Evolutionary conservation across 1,140 invertebrate species (phyloP), one percentile per base, ranked within the genome.

Genomic region (Aphelinus certus): DNA sequence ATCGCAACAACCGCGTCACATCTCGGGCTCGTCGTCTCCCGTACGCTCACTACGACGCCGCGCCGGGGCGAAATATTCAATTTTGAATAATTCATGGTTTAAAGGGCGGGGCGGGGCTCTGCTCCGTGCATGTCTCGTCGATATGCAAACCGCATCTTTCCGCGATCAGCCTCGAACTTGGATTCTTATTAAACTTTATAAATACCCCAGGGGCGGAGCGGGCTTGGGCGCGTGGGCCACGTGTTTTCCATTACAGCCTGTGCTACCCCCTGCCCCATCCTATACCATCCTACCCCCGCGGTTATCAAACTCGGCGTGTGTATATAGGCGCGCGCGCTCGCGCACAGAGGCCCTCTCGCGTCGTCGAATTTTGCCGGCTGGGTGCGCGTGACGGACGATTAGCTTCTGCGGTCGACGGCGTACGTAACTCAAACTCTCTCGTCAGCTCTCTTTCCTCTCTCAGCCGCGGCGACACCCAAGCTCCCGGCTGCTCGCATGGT

Each of bases 331-430:
- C 26, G 26, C 26, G 26, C 26, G 26, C 26, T 0, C 26, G 26
- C 26, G 26, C 26, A 26, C 26, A 26, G 26, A 26, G 26, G 26
- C 26, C 26, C 26, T 26, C 26, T 26, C 26, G 26, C 26, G 51
- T 10, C 62, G 1, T 56, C 71, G 69, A 62, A 61, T 71, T 62
- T 62, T 62, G 58, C 7, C 69, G 57, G 69, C 49, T 73, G 4
- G 71, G 6, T 53, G 64, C 57, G 64, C 56, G 56, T 55, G 71
- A 73, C 71, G 71, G 64, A 61, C 71, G 64, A 73, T 73, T 73
- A 73, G 64, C 71, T 73, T 73, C 64, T 73, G 71, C 57, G 64
- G 63, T 7, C 56, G 71, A 57, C 64, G 56, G 63, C 48, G 48
- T 64, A 51, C 45, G 10, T 62, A 62, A 62, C 45, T 9, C 6